phyloP scores from a whole-genome alignment of 2,797 vertebrate species.

The Microchirus variegatus region DNA sequence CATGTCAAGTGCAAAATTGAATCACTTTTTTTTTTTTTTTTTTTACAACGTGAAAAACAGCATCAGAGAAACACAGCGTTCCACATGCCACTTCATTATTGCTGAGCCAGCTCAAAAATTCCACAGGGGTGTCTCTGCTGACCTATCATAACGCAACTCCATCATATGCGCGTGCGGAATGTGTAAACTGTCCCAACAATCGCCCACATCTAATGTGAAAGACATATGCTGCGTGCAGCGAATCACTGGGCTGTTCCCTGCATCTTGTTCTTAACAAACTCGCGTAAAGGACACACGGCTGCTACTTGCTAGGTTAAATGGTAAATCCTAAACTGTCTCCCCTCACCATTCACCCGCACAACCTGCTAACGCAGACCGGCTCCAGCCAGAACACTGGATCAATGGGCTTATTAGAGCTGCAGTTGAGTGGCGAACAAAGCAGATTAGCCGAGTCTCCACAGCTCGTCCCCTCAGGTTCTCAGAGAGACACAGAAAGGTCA shows the following conservation, averaged over 20 bases:
- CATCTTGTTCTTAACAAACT: constrained; percentile 19
- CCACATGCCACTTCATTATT: constrained; percentile 42
- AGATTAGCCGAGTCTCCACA: constrained; percentile 69
- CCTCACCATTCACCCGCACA: constrained; percentile 33
- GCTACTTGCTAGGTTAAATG: constrained; percentile 19
- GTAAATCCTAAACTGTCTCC: too few relatives aligned
- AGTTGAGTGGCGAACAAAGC: constrained; percentile 74
- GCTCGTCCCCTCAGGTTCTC: constrained; percentile 58
- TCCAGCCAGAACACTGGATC: constrained; percentile 64
- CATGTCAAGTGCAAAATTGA: constrained; percentile 52
- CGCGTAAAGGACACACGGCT: constrained; percentile 10
- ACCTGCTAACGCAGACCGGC: constrained; percentile 47
- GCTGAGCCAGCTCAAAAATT: constrained; percentile 37
- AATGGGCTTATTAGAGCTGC: constrained; percentile 77
- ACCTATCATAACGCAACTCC: constrained; percentile 44
- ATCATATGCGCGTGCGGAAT: constrained; percentile 53
- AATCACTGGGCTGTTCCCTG: constrained; percentile 32
- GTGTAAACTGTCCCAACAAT: constrained; percentile 41
- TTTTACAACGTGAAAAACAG: constrained; percentile 46
- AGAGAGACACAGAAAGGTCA: constrained; percentile 63
- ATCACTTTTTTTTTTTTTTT: constrained; percentile 49
- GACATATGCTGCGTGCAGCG: constrained; percentile 20
- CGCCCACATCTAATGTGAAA: constrained; percentile 38
- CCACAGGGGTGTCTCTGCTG: constrained; percentile 39
- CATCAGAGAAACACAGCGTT: constrained; percentile 35